These are phyloP conservation scores for Gymnogyps californianus DNA, from an alignment of 2,113 vertebrate genomes.

Conservation along the genomic window DNA sequence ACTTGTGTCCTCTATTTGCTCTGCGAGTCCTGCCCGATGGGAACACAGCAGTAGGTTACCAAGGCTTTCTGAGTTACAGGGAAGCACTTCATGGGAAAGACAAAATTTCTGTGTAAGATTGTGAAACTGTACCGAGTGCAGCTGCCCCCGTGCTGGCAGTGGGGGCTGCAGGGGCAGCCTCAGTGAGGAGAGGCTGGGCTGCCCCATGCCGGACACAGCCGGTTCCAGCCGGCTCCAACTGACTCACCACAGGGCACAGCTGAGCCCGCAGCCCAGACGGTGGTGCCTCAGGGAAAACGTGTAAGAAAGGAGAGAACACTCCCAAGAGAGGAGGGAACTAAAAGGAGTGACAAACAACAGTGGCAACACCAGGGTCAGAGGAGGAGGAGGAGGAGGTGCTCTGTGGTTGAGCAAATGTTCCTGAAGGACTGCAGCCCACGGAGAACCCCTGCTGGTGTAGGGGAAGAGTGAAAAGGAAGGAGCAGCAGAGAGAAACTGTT, in stretches of 20 bases:
- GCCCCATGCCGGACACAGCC: rapidly evolving
- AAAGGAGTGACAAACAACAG: background rate
- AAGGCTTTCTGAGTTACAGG: background rate
- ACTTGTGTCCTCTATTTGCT: background rate
- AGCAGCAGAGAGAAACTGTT: background rate
- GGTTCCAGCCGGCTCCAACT: background rate
- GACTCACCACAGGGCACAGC: rapidly evolving
- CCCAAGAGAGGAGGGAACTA: background rate
- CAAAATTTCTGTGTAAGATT: background rate
- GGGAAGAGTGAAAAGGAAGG: background rate
- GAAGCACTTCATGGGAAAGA: background rate
- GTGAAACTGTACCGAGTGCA: background rate
- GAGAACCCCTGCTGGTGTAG: rapidly evolving
- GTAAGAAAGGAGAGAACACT: background rate
- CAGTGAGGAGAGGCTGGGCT: background rate
- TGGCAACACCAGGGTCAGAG: background rate
- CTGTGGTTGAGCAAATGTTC: background rate
- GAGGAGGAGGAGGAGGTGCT: background rate
- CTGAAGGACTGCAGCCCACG: background rate
- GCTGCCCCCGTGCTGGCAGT: background rate
- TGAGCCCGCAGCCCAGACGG: background rate
- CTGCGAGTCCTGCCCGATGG: background rate
- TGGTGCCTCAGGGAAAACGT: rapidly evolving
- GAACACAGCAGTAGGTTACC: background rate
- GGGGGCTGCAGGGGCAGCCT: background rate